Evolutionary conservation across 2,113 vertebrate species (phyloP).

Genomic region (Dasyurus viverrinus): DNA sequence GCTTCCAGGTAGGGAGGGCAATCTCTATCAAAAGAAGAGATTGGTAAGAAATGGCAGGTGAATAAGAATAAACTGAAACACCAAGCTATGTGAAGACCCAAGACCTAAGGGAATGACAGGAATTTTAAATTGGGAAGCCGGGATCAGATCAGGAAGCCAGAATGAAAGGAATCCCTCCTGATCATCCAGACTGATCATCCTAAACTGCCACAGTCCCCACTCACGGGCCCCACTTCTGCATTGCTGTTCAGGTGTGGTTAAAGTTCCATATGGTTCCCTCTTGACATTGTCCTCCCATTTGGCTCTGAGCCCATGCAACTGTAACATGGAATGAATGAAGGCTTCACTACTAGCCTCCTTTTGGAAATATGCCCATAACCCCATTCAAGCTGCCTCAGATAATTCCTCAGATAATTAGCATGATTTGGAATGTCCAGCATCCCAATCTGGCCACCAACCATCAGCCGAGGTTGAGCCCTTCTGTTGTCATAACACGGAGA

Average conservation of each 20-base stretch:
- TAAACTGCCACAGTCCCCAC: not conserved
- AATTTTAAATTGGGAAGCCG: not conserved
- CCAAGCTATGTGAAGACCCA: not conserved
- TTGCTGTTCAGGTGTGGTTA: not conserved
- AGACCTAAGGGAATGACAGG: not conserved
- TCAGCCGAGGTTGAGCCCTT: not conserved
- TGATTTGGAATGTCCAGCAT: not conserved
- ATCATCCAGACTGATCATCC: too few relatives aligned
- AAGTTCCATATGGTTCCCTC: not conserved
- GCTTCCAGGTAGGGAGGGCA: not conserved
- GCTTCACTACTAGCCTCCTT: not conserved
- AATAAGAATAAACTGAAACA: not conserved
- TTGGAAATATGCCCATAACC: not conserved
- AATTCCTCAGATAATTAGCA: not conserved
- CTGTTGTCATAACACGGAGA: not conserved
- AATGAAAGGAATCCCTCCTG: not conserved
- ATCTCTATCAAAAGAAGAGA: not conserved
- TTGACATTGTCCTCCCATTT: not conserved
- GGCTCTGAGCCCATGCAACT: not conserved
- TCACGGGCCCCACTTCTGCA: not conserved
- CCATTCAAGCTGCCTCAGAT: not conserved
- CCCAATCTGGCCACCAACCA: not conserved
- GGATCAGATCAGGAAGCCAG: not conserved
- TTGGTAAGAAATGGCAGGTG: not conserved
- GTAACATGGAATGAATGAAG: not conserved